Conservation (phyloP, 2,113 vertebrate genomes). For the Passer domesticus region DNA sequence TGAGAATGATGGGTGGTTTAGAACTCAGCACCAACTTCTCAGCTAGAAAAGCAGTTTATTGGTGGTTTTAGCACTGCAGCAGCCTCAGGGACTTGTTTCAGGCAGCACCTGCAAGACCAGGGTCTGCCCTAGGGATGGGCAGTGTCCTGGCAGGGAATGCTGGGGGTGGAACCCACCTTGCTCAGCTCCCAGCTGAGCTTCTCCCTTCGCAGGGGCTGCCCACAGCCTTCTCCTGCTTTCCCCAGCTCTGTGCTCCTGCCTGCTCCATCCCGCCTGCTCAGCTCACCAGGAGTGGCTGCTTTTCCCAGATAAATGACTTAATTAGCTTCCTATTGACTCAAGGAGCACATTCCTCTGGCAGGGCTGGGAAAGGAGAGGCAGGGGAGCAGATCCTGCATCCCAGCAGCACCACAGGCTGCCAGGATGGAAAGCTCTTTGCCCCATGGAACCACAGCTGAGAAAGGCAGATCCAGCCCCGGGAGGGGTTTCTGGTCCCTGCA, state of each 20-base stretch:
- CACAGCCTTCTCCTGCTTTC: background rate
- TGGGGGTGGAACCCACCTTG: accelerated
- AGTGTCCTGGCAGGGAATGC: background rate
- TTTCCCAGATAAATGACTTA: slow-evolving; percentile 31
- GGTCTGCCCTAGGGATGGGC: accelerated
- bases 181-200: background rate
- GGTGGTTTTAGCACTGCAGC: background rate
- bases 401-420: background rate
- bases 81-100: background rate
- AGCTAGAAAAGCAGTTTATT: background rate
- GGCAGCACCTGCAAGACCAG: background rate
- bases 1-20: accelerated
- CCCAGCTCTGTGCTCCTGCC: background rate
- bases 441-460: background rate
- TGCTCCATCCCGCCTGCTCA: background rate
- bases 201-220: background rate
- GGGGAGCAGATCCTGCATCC: background rate
- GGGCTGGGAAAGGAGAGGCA: background rate
- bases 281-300: background rate
- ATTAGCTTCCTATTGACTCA: slow-evolving; percentile 27
- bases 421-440: background rate
- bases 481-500: background rate
- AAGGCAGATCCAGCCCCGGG: background rate
- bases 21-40: background rate
- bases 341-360: background rate